Percentiles rank a stretch among this genome's conserved stretches.
Conservation (phyloP, 2,797 vertebrate species). For the Lophotriccus pileatus region DNA sequence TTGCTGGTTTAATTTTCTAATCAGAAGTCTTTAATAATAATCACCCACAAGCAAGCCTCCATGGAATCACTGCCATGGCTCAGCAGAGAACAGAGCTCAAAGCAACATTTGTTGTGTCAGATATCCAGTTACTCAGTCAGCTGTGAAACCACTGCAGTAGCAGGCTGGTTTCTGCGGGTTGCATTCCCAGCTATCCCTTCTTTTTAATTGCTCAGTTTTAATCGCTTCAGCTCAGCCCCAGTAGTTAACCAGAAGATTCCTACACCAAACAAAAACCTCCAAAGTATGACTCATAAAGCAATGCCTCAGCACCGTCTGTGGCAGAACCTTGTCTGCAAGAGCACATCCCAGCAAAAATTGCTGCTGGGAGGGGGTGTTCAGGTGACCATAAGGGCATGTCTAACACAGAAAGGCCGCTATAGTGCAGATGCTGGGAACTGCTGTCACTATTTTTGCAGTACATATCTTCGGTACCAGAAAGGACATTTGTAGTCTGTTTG, state of each 20-base stretch:
- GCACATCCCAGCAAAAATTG: not conserved
- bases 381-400: not conserved
- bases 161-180: not conserved
- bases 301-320: not conserved
- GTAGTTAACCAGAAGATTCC: not conserved
- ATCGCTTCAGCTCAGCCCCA: not conserved
- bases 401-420: not conserved
- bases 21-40: not conserved
- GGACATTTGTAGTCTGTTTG: not conserved
- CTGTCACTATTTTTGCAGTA: not conserved
- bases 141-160: slow-evolving; percentile 5
- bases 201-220: slow-evolving; percentile 12
- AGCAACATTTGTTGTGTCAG: slow-evolving; percentile 15
- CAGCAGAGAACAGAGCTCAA: slow-evolving; percentile 21
- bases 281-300: not conserved
- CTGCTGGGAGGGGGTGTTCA: not conserved
- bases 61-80: not conserved
- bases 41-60: not conserved
- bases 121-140: not conserved
- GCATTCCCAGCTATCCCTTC: not conserved
- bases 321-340: not conserved
- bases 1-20: not conserved
- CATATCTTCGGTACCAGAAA: not conserved
- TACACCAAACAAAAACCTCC: not conserved
- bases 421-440: not conserved